phyloP scores from a whole-genome alignment of 2,797 vertebrate species.

The Sebastes vulpes region DNA sequence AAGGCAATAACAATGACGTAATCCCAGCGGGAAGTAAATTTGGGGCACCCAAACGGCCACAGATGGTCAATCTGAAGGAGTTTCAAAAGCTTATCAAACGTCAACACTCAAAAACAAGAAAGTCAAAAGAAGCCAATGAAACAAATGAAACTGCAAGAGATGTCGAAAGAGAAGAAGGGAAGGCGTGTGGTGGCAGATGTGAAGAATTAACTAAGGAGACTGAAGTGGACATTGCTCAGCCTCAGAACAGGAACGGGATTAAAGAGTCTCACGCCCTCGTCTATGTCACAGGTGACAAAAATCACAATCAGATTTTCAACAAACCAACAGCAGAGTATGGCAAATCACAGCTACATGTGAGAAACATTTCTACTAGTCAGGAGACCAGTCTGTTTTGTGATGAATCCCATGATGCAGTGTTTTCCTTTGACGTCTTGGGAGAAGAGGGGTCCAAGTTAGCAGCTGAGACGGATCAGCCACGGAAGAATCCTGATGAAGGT shows the following conservation, averaged over 20 bases:
- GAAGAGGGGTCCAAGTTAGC: background rate
- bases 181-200: background rate
- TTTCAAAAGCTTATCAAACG: slow-evolving; percentile 50
- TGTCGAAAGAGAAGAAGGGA: background rate
- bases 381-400: background rate
- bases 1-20: accelerated
- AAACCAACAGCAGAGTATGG: background rate
- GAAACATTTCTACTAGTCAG: background rate
- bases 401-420: background rate
- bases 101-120: slow-evolving; percentile 21
- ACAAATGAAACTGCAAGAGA: background rate
- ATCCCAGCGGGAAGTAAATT: background rate
- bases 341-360: background rate
- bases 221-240: background rate
- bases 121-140: slow-evolving; percentile 1
- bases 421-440: background rate
- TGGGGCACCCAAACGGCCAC: background rate
- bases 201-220: background rate
- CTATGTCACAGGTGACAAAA: slow-evolving; percentile 1
- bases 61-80: slow-evolving; percentile 36
- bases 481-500: slow-evolving; percentile 40
- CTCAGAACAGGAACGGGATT: background rate
- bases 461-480: background rate
- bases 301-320: slow-evolving; percentile 5
- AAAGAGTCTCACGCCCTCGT: background rate